These are phyloP conservation scores for Heterochromis multidens DNA, from an alignment of 2,113 vertebrate genomes.

Conservation along the genomic window DNA sequence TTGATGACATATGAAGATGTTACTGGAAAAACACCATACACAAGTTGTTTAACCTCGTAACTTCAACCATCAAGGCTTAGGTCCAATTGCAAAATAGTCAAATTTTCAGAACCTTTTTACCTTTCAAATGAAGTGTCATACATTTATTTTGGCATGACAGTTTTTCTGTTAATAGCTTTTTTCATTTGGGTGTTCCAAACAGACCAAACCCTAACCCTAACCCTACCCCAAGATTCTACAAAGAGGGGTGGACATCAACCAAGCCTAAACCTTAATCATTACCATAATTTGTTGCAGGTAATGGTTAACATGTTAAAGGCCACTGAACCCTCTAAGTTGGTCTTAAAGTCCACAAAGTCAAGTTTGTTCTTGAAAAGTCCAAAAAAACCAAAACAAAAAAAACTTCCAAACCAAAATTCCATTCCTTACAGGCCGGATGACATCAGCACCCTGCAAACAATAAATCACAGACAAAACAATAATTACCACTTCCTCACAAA, in stretches of 20 bases:
- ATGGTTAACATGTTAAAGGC: background rate
- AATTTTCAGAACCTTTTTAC: background rate
- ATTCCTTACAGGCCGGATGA: background rate
- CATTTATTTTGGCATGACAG: too few relatives aligned
- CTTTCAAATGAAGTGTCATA: background rate
- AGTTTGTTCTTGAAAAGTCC: background rate
- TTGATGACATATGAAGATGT: background rate
- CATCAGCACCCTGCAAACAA: background rate
- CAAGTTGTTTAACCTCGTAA: background rate
- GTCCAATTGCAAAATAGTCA: background rate
- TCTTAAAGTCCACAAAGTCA: background rate
- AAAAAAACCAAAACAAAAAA: background rate
- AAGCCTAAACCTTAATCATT: background rate
- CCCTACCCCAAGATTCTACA: background rate
- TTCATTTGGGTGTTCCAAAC: background rate
- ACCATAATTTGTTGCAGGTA: background rate
- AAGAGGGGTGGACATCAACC: background rate
- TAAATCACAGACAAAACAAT: conserved; percentile 46
- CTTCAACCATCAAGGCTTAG: background rate
- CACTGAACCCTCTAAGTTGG: background rate
- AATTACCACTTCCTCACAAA: conserved; percentile 34
- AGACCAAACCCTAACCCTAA: too few relatives aligned
- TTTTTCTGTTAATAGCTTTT: too few relatives aligned
- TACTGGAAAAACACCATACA: background rate
- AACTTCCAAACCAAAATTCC: background rate